A percentile compares a stretch with the other conserved stretches of the same genome.
These are phyloP conservation scores for Rotaria sp. DNA, from an alignment of 2,888 invertebrate genomes.

Conservation along the genomic window DNA sequence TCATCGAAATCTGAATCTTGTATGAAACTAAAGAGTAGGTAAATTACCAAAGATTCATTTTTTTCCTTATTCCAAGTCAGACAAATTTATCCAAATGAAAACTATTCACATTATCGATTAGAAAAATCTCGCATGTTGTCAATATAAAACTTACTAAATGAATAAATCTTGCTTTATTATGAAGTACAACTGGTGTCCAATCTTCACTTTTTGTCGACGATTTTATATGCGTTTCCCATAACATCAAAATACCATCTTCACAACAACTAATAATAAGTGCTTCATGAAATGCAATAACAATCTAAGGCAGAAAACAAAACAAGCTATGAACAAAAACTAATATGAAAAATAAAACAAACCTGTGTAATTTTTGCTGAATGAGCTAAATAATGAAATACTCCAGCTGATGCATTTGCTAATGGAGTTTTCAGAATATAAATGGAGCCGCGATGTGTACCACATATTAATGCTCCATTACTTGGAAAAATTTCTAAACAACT, in stretches of 20 bases:
- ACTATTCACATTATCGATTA: no score
- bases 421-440: background rate
- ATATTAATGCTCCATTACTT: background rate
- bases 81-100: no score
- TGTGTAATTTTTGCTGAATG: background rate
- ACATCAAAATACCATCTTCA: conserved; percentile 14
- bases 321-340: background rate
- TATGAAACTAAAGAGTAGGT: no score
- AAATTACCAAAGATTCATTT: no score
- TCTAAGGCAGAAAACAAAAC: background rate
- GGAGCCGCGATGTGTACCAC: background rate
- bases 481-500: background rate
- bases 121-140: no score
- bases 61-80: no score
- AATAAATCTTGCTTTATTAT: background rate
- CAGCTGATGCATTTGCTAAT: background rate
- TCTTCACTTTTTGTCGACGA: background rate
- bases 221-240: background rate
- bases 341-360: background rate
- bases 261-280: background rate
- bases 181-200: conserved; percentile 8
- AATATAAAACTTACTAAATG: background rate
- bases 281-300: conserved; percentile 14
- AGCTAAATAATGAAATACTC: conserved; percentile 1
- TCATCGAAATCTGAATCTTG: no score